phyloP scores from a whole-genome alignment of 2,888 invertebrate species.

The Ophioninae sp. region DNA sequence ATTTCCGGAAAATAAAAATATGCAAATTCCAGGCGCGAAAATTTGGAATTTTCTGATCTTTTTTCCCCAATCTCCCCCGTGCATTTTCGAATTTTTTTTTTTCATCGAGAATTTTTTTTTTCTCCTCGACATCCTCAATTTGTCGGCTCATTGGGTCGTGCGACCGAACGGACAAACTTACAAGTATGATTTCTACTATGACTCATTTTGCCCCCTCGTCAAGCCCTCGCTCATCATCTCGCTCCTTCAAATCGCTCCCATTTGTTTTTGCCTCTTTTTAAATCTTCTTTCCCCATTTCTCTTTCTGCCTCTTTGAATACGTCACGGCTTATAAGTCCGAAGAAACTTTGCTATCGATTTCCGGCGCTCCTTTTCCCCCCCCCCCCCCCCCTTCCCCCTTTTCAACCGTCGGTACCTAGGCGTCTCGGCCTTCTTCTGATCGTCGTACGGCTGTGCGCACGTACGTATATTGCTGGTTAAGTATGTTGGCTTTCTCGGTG shows the following conservation, averaged over 20 bases:
- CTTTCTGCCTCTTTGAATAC: constrained; percentile 48
- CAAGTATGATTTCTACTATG: constrained; percentile 33
- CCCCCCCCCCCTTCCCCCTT: background rate
- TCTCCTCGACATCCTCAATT: constrained; percentile 42
- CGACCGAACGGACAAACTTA: constrained; percentile 25
- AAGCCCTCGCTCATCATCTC: constrained; percentile 51
- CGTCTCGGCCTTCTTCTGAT: constrained; percentile 15
- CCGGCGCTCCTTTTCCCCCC: constrained; percentile 44
- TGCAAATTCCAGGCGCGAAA: background rate
- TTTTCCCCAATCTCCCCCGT: background rate
- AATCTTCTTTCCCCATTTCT: constrained; percentile 44
- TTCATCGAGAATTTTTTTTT: background rate
- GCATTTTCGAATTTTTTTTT: background rate
- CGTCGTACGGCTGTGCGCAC: background rate
- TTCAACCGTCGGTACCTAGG: background rate
- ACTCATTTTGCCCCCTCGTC: constrained; percentile 41
- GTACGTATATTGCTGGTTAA: constrained; percentile 12
- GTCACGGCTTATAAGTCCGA: constrained; percentile 58
- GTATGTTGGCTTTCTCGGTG: constrained; percentile 53
- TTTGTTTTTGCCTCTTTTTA: constrained; percentile 23
- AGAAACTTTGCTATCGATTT: constrained; percentile 63
- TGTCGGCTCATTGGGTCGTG: constrained; percentile 31
- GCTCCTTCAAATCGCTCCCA: constrained; percentile 43
- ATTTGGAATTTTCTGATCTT: background rate
- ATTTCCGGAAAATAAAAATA: background rate